Base-by-base conservation (phyloP, 2,797 vertebrate species). In the Atherinosoma microstoma region DNA sequence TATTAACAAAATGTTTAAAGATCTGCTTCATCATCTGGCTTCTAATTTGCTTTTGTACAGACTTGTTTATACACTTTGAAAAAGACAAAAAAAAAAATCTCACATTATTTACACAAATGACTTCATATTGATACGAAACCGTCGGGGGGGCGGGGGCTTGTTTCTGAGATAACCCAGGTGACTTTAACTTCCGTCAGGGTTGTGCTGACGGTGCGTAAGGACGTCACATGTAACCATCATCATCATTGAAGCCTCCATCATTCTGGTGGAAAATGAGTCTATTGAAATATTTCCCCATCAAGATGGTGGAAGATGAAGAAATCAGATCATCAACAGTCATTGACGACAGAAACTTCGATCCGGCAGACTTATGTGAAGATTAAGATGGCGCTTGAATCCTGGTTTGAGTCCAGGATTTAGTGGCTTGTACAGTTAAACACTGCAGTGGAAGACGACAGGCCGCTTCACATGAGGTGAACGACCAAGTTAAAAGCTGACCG, bases 401-500 rank as follows among this genome's bases (percentile, higher is more conserved):
- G 9, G 15, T 56, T 57, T 0, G 38, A 30, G 27, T 13, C 24
- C 12, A 20, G 2, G 1, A 34, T 4, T 15, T 24, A 59, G 24
- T 22, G 29, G 42, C 24, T 29, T 71, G 42, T 16, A 54, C 24
- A 40, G 64, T 56, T 27, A 71, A n/a, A 69, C 32, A 58, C 12
- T 38, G 4, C 38, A 58, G 18, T 76, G 83, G 87, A 90, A 87
- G 87, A 89, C 84, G 45, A 66, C 29, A 35, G 10, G 18, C 32
- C 47, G 45, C 63, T n/a, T 72, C 63, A 66, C 45, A 15, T 74
- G 68, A 74, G 59, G 24, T 64, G 3, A 12, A 35, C 22, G 9
- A 40, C 69, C 4, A n/a, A 15, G 35, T 32, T 15, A 65, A 32
- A 24, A 42, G 59, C 36, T 36, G 67, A 70, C 38, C 27, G 38